A percentile compares a stretch with the other conserved stretches of the same genome.
Evolutionary conservation across 1,140 invertebrate genomes (phyloP).

Genomic region (Drosophila parabipectinata): DNA sequence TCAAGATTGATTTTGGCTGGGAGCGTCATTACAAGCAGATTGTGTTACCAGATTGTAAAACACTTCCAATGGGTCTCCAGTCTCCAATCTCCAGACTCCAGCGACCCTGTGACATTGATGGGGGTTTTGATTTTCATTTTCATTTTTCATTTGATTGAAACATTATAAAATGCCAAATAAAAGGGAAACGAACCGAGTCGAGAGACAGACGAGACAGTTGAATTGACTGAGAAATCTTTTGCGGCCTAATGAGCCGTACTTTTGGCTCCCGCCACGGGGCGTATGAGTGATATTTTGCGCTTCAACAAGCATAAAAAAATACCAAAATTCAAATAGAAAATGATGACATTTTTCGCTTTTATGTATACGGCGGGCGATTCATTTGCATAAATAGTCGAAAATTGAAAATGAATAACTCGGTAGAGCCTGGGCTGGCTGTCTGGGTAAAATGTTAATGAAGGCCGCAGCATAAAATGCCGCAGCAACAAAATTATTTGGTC

Average conservation of each 20-base stretch:
- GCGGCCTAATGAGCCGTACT: constrained; percentile 69
- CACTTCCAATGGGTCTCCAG: constrained; percentile 44
- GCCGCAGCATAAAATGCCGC: constrained; percentile 57
- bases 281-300: constrained; percentile 79
- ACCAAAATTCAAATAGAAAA: constrained; percentile 16
- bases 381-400: constrained; percentile 81
- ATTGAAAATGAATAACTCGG: constrained; percentile 75
- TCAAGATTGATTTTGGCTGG: constrained; percentile 71
- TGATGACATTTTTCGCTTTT: constrained; percentile 76
- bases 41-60: constrained; percentile 77
- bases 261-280: constrained; percentile 58
- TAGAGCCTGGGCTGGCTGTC: constrained; percentile 22
- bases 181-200: constrained; percentile 1
- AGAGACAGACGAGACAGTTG: constrained; percentile 14
- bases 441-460: constrained; percentile 66
- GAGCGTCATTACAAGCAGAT: constrained; percentile 55
- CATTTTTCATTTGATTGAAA: constrained; percentile 78
- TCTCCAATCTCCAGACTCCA: background rate
- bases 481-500: constrained; percentile 60
- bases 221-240: constrained; percentile 38
- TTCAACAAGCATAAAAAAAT: constrained; percentile 49
- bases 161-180: constrained; percentile 57
- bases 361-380: constrained; percentile 67
- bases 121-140: constrained; percentile 76
- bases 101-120: constrained; percentile 67